These are phyloP conservation scores for Sarcophaga caerulescens DNA, from an alignment of 2,888 invertebrate genomes.

Conservation along the genomic window DNA sequence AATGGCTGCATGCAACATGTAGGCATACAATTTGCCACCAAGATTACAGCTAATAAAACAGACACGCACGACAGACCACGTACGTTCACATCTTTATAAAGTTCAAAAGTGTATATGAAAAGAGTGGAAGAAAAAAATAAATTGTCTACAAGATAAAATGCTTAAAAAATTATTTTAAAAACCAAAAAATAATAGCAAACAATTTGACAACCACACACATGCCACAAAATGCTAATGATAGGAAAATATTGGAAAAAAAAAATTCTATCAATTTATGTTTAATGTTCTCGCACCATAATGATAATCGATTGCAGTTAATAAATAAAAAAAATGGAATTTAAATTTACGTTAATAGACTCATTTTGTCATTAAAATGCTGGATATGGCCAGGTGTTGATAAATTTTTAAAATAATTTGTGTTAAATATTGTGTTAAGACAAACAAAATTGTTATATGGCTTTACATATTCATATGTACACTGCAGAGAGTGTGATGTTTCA, in stretches of 20 bases:
- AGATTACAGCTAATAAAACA: neutral
- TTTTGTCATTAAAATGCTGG: neutral
- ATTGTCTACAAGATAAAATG: constrained; percentile 24
- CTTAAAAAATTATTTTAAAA: constrained; percentile 6
- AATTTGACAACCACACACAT: neutral
- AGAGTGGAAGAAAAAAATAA: constrained; percentile 1
- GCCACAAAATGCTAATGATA: neutral
- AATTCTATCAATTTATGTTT: neutral
- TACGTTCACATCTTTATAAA: neutral
- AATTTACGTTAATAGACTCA: neutral
- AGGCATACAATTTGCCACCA: neutral
- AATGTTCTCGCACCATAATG: neutral
- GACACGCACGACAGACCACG: constrained; percentile 12
- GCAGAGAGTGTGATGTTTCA: too few species aligned
- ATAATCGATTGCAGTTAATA: neutral
- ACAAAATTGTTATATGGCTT: too few species aligned
- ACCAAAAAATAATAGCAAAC: too few species aligned
- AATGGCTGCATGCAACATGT: constrained; percentile 4
- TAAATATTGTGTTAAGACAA: too few species aligned
- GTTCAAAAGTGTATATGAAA: constrained; percentile 6
- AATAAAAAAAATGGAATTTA: neutral
- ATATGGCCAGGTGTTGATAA: neutral
- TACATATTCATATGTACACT: too few species aligned
- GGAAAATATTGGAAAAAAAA: neutral
- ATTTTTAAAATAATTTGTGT: too few species aligned